Evolutionary conservation across 2,888 invertebrate species (phyloP).

Genomic region (Platynereis dumerilii): DNA sequence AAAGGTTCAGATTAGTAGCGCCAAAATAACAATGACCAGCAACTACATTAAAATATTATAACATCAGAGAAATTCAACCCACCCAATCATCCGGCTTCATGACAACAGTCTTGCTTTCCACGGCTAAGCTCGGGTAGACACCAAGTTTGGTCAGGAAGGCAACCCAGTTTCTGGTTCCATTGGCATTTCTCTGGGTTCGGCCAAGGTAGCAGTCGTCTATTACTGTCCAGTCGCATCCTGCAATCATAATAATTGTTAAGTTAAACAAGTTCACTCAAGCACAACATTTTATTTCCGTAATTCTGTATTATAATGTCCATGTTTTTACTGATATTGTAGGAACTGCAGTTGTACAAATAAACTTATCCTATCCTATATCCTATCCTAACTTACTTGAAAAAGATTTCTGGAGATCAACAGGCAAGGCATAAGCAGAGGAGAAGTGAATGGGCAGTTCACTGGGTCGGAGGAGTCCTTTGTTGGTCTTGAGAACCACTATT

Average conservation of each 20-base stretch:
- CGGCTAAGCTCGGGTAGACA: constrained; percentile 49
- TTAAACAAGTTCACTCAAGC: background rate
- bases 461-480: constrained; percentile 51
- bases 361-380: no score
- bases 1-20: no score
- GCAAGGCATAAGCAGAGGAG: constrained; percentile 41
- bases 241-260: no score
- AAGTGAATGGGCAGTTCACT: constrained; percentile 50
- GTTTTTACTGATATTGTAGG: no score
- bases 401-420: no score
- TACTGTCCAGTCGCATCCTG: constrained; percentile 57
- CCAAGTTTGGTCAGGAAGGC: constrained; percentile 54
- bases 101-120: constrained; percentile 38
- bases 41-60: no score
- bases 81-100: constrained; percentile 40
- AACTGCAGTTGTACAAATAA: no score
- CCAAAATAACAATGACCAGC: no score
- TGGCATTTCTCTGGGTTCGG: constrained; percentile 2
- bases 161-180: constrained; percentile 45
- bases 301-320: no score
- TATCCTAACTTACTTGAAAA: background rate
- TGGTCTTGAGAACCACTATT: constrained; percentile 47
- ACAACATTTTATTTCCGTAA: background rate
- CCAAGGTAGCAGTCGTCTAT: constrained; percentile 50
- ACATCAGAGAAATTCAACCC: no score